Evolutionary conservation across 2,113 vertebrate genomes (phyloP), one percentile per base, ranked within the genome.

Genomic region (Halichoerus grypus): DNA sequence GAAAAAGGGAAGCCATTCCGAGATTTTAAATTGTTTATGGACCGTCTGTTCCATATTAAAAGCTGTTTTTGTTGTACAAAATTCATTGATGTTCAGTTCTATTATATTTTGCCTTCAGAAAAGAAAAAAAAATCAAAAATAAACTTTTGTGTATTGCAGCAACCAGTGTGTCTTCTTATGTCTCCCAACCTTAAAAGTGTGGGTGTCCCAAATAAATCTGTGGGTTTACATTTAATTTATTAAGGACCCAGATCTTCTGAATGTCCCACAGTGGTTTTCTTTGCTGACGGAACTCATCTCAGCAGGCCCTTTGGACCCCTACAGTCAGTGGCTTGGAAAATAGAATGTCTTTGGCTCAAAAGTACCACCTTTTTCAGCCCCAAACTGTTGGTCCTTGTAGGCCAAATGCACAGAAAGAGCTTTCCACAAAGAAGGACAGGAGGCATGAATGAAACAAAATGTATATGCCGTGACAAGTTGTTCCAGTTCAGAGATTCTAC

Each of bases 131-230:
- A 81, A 59, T 98, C 97, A 99, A 99, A 99, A 99, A 99, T 99
- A 99, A 99, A 99, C 98, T 99, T 99, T 99, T 99, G 99, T 99
- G 99, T 99, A 99, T 99, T 98, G 99, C 99, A 99, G 98, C 98
- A 99, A 97, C 88, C 87, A 71, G 84, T 93, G 72, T 98, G 92
- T 93, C 89, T 53, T 96, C 77, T 89, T 87, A 0, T 94, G 96
- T 97, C 95, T 98, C 98, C 92, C 83, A 97, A 87, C 39, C 36
- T n/a, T 67, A 3, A 49, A 65, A 31, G 4, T 33, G 33, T 65
- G 46, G 94, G 31, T 88, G n/a, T 91, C 76, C 72, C 79, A 72
- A 46, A 67, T 42, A 1, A 46, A 65, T 46, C 28, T 6, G 0
- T 16, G 46, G 16, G 5, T 89, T 36, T 94, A 61, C 51, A 12